Conservation (phyloP, 2,888 invertebrate genomes). For the Cistogaster globosa region DNA sequence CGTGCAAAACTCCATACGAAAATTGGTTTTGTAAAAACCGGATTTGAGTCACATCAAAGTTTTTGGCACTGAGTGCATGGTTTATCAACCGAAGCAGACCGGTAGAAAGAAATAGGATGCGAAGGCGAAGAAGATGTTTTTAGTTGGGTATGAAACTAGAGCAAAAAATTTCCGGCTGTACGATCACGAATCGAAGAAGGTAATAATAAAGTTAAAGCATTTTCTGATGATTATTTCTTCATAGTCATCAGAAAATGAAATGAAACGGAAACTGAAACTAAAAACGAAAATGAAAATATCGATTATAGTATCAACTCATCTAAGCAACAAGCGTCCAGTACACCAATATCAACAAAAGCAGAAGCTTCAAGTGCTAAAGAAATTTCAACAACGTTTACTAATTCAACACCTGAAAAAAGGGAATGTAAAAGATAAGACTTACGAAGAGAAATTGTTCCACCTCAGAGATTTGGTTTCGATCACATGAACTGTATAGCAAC, state of each 20-base stretch:
- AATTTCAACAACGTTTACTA: not conserved
- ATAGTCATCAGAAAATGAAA: conserved; percentile 17
- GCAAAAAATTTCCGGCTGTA: conserved; percentile 43
- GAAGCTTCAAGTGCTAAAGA: conserved; percentile 19
- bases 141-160: conserved; percentile 57
- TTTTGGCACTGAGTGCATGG: conserved; percentile 63
- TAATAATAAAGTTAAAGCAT: conserved; percentile 11
- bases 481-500: conserved; percentile 43
- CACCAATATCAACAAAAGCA: conserved; percentile 37
- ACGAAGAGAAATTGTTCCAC: conserved; percentile 39
- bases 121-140: conserved; percentile 49
- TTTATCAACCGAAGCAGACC: conserved; percentile 53
- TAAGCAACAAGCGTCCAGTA: conserved; percentile 39
- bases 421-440: conserved; percentile 38
- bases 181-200: conserved; percentile 19
- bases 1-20: conserved; percentile 51
- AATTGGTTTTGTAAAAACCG: conserved; percentile 67
- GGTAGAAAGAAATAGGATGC: conserved; percentile 63
- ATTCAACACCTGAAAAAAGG: not conserved
- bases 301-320: not conserved
- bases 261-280: not conserved
- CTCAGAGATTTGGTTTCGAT: conserved; percentile 41
- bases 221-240: conserved; percentile 19
- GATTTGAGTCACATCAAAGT: conserved; percentile 53
- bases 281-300: not conserved